A percentile compares a stretch with the other conserved stretches of the same genome.
Evolutionary conservation across 2,888 invertebrate genomes (phyloP).

Genomic region (Campopleginae sp.): DNA sequence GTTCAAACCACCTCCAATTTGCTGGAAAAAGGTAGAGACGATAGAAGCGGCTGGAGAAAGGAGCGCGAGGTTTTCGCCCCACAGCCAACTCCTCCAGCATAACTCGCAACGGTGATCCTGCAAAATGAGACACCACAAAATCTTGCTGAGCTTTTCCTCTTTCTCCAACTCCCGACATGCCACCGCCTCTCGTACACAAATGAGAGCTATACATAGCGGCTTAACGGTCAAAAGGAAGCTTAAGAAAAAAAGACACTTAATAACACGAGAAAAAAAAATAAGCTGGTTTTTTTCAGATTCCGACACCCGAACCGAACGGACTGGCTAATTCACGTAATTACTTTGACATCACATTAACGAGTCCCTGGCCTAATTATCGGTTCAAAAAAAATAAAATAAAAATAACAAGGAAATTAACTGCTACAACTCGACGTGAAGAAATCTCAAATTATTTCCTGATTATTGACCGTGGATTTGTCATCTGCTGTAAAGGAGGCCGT

Average conservation of each 20-base stretch:
- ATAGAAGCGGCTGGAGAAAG: constrained; percentile 12
- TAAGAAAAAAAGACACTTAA: constrained; percentile 40
- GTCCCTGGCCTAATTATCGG: constrained; percentile 9
- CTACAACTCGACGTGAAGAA: too few species aligned
- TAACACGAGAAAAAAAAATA: constrained; percentile 52
- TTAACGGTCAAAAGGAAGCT: constrained; percentile 36
- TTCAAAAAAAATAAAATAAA: neutral
- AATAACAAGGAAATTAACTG: too few species aligned
- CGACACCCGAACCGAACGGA: neutral
- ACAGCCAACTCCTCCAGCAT: constrained; percentile 61
- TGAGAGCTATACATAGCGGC: constrained; percentile 18
- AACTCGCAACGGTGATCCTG: constrained; percentile 67
- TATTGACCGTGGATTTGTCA: too few species aligned
- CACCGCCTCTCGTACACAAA: constrained; percentile 1
- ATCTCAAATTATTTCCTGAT: too few species aligned
- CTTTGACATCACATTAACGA: constrained; percentile 15
- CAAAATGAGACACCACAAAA: constrained; percentile 57
- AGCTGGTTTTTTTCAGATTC: constrained; percentile 15
- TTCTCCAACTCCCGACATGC: constrained; percentile 20
- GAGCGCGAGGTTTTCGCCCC: constrained; percentile 32
- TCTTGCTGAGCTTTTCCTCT: constrained; percentile 38
- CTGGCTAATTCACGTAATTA: constrained; percentile 3
- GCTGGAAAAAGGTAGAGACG: constrained; percentile 13
- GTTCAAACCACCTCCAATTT: constrained; percentile 70
- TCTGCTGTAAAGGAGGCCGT: too few species aligned